phyloP scores from a whole-genome alignment of 2,888 invertebrate species.

The Megastigmus dorsalis region DNA sequence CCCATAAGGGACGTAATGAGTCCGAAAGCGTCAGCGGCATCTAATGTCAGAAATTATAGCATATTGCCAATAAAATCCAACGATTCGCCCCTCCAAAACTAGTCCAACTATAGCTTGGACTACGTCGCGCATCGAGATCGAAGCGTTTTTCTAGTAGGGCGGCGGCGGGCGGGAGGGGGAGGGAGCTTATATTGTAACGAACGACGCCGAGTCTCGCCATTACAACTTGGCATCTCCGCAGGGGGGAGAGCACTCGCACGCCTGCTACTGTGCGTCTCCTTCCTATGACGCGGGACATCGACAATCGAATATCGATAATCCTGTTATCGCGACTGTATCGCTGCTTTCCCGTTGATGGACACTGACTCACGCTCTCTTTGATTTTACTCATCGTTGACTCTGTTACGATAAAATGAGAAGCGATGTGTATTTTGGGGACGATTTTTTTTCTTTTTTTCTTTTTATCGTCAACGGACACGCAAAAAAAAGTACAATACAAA shows the following conservation, averaged over 20 bases:
- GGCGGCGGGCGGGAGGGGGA: constrained; percentile 40
- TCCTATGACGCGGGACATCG: constrained; percentile 44
- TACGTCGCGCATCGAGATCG: constrained; percentile 56
- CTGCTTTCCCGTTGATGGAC: background rate
- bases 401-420: background rate
- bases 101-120: constrained; percentile 58
- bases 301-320: constrained; percentile 68
- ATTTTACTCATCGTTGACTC: background rate
- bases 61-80: constrained; percentile 74
- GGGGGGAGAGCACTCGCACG: constrained; percentile 15
- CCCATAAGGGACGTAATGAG: constrained; percentile 71
- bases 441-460: background rate
- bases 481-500: background rate
- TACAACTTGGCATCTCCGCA: constrained; percentile 35
- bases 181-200: constrained; percentile 68
- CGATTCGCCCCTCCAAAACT: constrained; percentile 59
- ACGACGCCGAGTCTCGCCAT: constrained; percentile 62
- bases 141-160: constrained; percentile 37
- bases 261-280: constrained; percentile 6
- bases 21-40: constrained; percentile 73
- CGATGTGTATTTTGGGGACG: too few species aligned
- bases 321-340: constrained; percentile 56
- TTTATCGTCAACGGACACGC: background rate
- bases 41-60: constrained; percentile 75
- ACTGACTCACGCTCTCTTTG: constrained; percentile 1